Evolutionary conservation across 2,113 vertebrate genomes (phyloP).

Genomic region (Etia nguti): DNA sequence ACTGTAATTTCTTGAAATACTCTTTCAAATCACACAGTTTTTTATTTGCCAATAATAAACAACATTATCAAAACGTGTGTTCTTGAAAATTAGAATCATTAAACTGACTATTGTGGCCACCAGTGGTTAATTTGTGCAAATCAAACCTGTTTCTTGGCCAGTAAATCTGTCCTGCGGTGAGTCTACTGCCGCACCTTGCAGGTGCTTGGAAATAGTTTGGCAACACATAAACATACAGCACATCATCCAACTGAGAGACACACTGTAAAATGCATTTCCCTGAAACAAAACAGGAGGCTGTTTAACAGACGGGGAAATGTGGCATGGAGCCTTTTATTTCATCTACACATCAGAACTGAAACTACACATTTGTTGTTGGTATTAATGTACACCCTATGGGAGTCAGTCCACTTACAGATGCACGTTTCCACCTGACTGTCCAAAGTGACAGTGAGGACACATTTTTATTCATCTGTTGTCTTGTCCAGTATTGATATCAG

Average conservation of each 20-base stretch:
- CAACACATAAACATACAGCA: conserved; percentile 26
- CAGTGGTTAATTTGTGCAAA: conserved; percentile 22
- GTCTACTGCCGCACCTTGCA: not conserved
- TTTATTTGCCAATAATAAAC: not conserved
- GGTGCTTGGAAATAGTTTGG: conserved; percentile 37
- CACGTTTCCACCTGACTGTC: not conserved
- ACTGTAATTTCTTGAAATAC: not conserved
- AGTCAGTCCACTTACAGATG: conserved; percentile 22
- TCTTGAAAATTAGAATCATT: not conserved
- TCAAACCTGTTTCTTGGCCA: conserved; percentile 29
- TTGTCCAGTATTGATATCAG: not conserved
- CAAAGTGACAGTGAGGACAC: not conserved
- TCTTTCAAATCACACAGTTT: not conserved
- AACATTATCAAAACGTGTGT: not conserved
- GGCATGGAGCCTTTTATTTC: conserved; percentile 38
- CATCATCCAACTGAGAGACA: conserved; percentile 22
- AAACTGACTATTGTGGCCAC: not conserved
- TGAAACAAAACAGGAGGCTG: conserved; percentile 29
- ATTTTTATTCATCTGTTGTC: not conserved
- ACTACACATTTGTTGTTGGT: conserved; percentile 2
- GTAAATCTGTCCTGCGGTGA: not conserved
- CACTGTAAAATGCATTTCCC: conserved; percentile 23
- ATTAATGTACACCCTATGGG: conserved; percentile 9
- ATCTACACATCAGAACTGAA: conserved; percentile 42
- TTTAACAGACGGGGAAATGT: conserved; percentile 38